phyloP scores from a whole-genome alignment of 2,113 vertebrate species.

The Bungarus multicinctus region DNA sequence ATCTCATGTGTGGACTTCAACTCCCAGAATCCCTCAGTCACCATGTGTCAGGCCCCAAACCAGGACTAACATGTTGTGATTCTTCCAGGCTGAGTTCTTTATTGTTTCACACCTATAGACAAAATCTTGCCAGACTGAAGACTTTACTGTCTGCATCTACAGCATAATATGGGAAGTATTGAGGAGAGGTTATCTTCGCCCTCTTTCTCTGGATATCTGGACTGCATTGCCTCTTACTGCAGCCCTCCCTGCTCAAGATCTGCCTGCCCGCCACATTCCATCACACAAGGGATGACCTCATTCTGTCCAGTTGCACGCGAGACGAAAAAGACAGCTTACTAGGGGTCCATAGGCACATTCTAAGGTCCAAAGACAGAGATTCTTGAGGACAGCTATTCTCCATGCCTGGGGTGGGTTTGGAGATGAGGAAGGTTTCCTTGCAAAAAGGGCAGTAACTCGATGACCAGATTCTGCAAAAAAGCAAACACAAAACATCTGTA shows the following conservation, averaged over 20 bases:
- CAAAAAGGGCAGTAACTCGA: constrained; percentile 18
- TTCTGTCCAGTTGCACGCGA: neutral
- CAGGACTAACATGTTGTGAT: too few species aligned
- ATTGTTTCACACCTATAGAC: too few species aligned
- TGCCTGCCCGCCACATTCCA: neutral
- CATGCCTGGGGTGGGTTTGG: constrained; percentile 7
- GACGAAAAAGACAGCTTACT: neutral
- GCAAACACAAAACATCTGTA: neutral
- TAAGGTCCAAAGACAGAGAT: neutral
- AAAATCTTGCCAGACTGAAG: too few species aligned
- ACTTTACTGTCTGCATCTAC: too few species aligned
- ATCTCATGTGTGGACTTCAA: too few species aligned
- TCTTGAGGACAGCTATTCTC: constrained; percentile 42
- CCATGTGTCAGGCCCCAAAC: too few species aligned
- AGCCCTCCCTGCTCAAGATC: neutral
- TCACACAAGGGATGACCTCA: neutral
- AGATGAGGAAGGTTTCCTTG: neutral
- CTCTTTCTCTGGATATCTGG: neutral
- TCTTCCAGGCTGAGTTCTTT: too few species aligned
- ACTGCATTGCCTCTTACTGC: neutral
- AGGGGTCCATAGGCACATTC: constrained; percentile 40
- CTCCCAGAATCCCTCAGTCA: too few species aligned
- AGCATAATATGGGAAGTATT: too few species aligned
- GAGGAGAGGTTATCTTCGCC: too few species aligned
- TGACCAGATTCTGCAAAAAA: constrained; percentile 3